Evolutionary conservation across 2,888 invertebrate genomes (phyloP), one percentile per base, ranked within the genome.

Genomic region (Xylocampa areola): DNA sequence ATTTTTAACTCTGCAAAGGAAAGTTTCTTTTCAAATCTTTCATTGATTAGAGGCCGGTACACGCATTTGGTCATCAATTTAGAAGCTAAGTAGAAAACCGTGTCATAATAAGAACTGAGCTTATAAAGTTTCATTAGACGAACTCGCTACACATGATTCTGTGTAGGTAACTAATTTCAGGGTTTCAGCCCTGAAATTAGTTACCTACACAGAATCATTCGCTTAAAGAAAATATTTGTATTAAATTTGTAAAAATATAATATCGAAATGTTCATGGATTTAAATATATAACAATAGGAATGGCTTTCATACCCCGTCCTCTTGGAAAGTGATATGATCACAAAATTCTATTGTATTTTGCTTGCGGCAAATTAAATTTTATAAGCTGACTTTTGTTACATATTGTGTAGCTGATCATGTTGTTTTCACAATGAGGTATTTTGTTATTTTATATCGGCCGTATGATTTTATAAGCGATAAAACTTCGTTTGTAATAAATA

Each of bases 331-430:
- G 30, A 48, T 45, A 52, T 32, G 16, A 47, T 53, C 19, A 37
- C 11, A 41, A 45, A 52, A 49, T 40, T 48, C 25, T 54, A 51
- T 54, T 49, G 39, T 36, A 23, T 36, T 68, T 51, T 10, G 29
- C 62, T 51, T 19, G 19, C 23, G 41, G 45, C 33, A 61, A 49
- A 53, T 49, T 49, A 30, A 41, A 54, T 58, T 43, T 41, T n/a
- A 47, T 35, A 50, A 57, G 7, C 14, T 17, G 30, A 40, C 16
- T 58, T 44, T 35, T 23, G 43, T 61, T 37, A 17, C 17, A 23
- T 27, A n/a, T 55, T 54, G 32, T 52, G 32, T 36, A 3, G 8
- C 2, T 30, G 6, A 41, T 29, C 6, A 25, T 10, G 40, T 33
- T 41, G 10, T 43, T 58, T 43, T 19, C n/a, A 2, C 8, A 13